Base-by-base conservation (phyloP, 2,888 invertebrate genomes). In the Euclidia mi region DNA sequence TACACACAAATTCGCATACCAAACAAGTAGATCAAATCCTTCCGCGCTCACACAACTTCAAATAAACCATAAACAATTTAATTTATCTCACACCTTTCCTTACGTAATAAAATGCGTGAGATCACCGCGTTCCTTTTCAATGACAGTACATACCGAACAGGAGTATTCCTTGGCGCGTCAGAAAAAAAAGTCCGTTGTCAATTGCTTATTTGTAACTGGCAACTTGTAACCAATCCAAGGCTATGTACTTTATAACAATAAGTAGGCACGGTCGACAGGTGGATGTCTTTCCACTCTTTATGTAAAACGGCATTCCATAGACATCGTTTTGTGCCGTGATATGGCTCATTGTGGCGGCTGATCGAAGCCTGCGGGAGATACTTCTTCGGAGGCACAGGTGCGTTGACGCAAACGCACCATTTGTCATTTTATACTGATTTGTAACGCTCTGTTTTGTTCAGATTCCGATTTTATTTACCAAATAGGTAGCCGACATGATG, bases 391-490 rank as follows among this genome's bases (percentile, higher is more conserved):
- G 10, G 62, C 62, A 69, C 83, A 83, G 81, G 85, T 85, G 87
- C 83, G 73, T 74, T 72, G 74, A 81, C 78, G 79, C 74, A 50
- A 75, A 69, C 68, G 78, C 82, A 81, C 81, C 82, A 70, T 80
- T 76, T 78, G 80, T 87, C 85, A 85, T 89, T 87, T 82, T 74
- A 72, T 66, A 49, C 17, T 57, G 71, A 87, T 91, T 90, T 66
- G 89, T 81, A 70, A 87, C 81, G 87, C 78, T 69, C 62, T 67
- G 77, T 76, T 79, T 75, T 77, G 66, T 75, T 48, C 31, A 57
- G 53, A 56, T 71, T 67, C 73, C 52, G 40, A 40, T 31, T 28
- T 52, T 69, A 25, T 25, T 48, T 15, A 35, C 20, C 18, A 25
- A 37, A 7, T 25, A 29, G 10, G 2, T 12, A 14, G 28, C n/a